Evolutionary conservation across 23 tunicate genomes (phyloP).

Genomic region (Clavelina lepadiformis): DNA sequence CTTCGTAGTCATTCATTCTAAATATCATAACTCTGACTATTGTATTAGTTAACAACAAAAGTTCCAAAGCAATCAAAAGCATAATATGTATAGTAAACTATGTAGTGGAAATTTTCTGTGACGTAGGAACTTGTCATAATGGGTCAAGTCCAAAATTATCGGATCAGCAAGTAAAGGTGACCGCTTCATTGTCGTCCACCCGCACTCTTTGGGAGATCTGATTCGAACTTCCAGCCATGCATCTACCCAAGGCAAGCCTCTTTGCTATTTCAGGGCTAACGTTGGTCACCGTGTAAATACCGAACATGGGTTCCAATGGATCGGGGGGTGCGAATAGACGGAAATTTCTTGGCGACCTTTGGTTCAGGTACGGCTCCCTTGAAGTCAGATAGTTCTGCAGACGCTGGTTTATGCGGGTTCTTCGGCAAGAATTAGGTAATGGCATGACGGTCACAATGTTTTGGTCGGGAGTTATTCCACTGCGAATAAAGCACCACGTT

Average conservation of each 20-base stretch:
- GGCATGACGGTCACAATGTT: conserved; percentile 32
- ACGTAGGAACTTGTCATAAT: too few relatives aligned
- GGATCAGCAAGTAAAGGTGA: conserved; percentile 28
- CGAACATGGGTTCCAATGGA: conserved; percentile 59
- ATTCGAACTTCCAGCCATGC: conserved; percentile 44
- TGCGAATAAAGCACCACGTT: too few relatives aligned
- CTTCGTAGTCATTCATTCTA: too few relatives aligned
- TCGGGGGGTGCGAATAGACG: conserved; percentile 60
- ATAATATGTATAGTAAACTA: too few relatives aligned
- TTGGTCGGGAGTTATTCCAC: too few relatives aligned
- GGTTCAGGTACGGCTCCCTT: conserved; percentile 6
- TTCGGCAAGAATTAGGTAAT: background rate
- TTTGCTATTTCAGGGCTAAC: conserved; percentile 50
- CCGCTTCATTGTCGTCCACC: conserved; percentile 41
- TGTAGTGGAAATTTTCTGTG: too few relatives aligned
- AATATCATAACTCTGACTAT: too few relatives aligned
- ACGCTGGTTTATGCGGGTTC: conserved; percentile 5
- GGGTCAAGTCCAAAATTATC: too few relatives aligned
- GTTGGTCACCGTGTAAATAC: conserved; percentile 53
- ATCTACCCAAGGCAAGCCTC: conserved; percentile 37
- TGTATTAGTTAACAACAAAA: too few relatives aligned
- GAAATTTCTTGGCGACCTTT: conserved; percentile 1
- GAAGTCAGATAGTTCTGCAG: conserved; percentile 26
- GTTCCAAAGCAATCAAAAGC: too few relatives aligned
- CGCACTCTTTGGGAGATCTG: conserved; percentile 30